phyloP scores from a whole-genome alignment of 2,888 invertebrate genomes.

The Tenthredo amoena region DNA sequence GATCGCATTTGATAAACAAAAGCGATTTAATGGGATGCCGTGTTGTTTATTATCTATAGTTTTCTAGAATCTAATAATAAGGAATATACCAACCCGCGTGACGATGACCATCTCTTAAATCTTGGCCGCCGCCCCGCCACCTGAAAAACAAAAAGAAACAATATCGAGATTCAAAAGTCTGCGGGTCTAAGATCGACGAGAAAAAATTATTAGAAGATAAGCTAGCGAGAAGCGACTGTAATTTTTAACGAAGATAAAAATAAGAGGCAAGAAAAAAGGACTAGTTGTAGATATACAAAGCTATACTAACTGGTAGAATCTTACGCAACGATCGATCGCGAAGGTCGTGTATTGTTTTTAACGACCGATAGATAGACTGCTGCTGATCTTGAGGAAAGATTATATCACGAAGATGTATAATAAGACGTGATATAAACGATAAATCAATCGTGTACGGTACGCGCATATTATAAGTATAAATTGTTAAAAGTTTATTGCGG shows the following conservation, averaged over 20 bases:
- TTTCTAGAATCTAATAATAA: no score
- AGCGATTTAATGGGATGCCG: no score
- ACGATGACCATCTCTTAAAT: conserved; percentile 86
- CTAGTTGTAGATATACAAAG: background rate
- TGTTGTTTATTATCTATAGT: background rate
- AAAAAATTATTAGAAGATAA: background rate
- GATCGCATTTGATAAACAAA: no score
- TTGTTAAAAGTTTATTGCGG: background rate
- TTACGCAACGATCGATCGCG: background rate
- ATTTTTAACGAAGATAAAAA: background rate
- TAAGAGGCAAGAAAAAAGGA: background rate
- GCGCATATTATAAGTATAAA: no score
- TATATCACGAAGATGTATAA: no score
- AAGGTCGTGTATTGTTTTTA: background rate
- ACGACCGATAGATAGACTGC: no score
- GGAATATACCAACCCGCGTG: conserved; percentile 84
- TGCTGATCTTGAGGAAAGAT: no score
- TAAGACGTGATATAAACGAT: no score
- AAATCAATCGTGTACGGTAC: no score
- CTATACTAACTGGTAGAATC: background rate
- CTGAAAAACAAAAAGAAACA: conserved; percentile 63
- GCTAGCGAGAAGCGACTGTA: background rate
- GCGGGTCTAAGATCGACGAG: background rate
- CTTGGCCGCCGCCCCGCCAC: conserved; percentile 75
- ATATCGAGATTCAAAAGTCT: background rate